A percentile compares a stretch with the other conserved stretches of the same genome.
Conservation (phyloP, 2,797 vertebrate genomes). For the Schizothorax lantsangensis region DNA sequence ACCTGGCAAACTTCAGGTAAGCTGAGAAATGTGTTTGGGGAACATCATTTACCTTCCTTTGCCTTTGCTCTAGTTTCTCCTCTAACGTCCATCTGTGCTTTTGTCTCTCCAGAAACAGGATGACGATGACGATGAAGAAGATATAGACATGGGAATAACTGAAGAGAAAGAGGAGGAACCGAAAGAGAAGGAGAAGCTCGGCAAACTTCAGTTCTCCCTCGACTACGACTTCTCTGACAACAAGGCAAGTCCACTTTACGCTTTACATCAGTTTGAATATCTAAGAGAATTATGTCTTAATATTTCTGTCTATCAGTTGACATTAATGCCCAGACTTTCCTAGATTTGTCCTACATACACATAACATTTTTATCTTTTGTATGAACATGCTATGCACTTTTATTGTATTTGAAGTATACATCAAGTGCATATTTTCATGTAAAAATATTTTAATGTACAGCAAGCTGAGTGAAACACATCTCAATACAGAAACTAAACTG, state of each 20-base stretch:
- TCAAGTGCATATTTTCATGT: neutral
- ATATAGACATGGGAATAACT: slow-evolving; percentile 88
- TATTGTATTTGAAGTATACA: neutral
- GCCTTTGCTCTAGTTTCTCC: slow-evolving; percentile 55
- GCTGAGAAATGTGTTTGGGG: slow-evolving; percentile 66
- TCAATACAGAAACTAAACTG: neutral
- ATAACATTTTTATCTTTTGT: neutral
- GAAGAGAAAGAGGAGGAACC: slow-evolving; percentile 94
- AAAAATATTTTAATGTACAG: neutral
- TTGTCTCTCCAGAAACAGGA: slow-evolving; percentile 84
- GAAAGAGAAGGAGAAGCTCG: slow-evolving; percentile 94
- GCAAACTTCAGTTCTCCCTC: slow-evolving; percentile 95
- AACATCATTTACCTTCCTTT: slow-evolving; percentile 53
- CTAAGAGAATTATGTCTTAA: neutral
- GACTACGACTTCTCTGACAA: slow-evolving; percentile 96
- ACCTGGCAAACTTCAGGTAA: slow-evolving; percentile 60
- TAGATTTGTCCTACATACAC: too few species aligned
- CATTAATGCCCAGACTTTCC: neutral
- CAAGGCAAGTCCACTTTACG: slow-evolving; percentile 77
- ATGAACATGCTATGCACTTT: neutral
- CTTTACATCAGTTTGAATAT: neutral
- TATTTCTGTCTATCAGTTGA: too few species aligned
- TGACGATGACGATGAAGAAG: slow-evolving; percentile 85
- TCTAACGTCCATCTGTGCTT: slow-evolving; percentile 49
- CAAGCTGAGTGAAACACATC: neutral